Evolutionary conservation across 1,140 invertebrate genomes (phyloP), one percentile per base, ranked within the genome.

Genomic region (Drosophila bocki): DNA sequence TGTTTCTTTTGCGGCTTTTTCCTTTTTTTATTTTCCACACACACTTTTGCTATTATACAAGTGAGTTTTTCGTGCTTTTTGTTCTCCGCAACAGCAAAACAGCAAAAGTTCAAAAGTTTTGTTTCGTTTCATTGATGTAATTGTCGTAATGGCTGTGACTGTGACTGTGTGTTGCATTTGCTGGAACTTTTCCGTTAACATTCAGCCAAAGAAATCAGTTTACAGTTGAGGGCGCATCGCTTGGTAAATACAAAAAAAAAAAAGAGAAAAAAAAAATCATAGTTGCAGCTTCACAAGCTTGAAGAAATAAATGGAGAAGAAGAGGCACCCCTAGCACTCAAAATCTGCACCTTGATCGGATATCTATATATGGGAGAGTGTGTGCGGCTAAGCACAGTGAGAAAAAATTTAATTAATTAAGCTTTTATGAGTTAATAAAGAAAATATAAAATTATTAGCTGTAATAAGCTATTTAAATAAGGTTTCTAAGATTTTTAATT

Each of bases 161-260:
- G 44, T 48, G 45, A 15, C 19, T 48, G 57, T 77, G 19, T 77
- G 48, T 41, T 58, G 63, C 37, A 56, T 70, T 56, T 39, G 35
- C 61, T 64, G 60, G 56, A 81, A 81, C 80, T 77, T 75, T 78
- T 41, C 75, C 75, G 75, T 77, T 77, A 60, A 59, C 72, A 60
- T 67, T 60, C 74, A 39, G 53, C 35, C 33, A 60, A 35, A 60
- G 68, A 58, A 48, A 71, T 68, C 51, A 41, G 37, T 58, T 72
- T 44, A 60, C 54, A 74, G 70, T 72, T 74, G 44, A 72, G 42
- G 68, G 53, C 19, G 51, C 67, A 26, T 60, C 42, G 37, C 39
- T 71, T 59, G 69, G 69, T 72, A 45, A 69, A 60, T 60, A 33
- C 41, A 47, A 45, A 53, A 29, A 22, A 61, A n/a, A 19, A 17